Evolutionary conservation across 2,797 vertebrate species (phyloP).

Genomic region (Phylloscopus collybita): DNA sequence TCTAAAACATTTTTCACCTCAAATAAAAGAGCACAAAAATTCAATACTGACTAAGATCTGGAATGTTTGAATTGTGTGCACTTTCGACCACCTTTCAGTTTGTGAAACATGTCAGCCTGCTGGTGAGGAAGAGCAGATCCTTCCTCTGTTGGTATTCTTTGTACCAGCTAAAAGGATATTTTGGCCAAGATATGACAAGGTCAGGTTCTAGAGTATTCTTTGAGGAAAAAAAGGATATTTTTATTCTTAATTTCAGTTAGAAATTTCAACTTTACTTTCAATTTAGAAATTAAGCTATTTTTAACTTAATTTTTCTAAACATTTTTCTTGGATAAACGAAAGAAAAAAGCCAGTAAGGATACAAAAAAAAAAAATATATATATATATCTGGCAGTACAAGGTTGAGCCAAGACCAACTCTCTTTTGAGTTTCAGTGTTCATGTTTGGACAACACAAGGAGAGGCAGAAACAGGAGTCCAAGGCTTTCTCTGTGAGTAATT

Average conservation of each 20-base stretch:
- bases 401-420: not conserved
- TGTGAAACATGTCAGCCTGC: not conserved
- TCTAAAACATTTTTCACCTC: not conserved
- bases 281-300: not conserved
- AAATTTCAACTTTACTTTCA: not conserved
- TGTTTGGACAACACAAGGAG: not conserved
- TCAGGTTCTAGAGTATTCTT: not conserved
- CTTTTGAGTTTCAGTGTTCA: not conserved
- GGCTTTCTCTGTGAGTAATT: not conserved
- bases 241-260: not conserved
- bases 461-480: not conserved
- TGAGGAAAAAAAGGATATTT: not conserved
- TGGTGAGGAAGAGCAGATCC: not conserved
- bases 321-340: not conserved
- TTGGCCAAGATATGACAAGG: not conserved
- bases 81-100: not conserved
- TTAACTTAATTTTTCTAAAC: not conserved
- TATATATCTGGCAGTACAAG: not conserved
- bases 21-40: not conserved
- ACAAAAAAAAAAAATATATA: not conserved
- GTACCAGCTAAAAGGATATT: not conserved
- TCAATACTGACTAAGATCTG: not conserved
- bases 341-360: not conserved
- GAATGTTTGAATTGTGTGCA: not conserved
- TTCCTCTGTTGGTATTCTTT: not conserved